Evolutionary conservation across 2,888 invertebrate genomes (phyloP).

Genomic region (Eupithecia dodoneata): DNA sequence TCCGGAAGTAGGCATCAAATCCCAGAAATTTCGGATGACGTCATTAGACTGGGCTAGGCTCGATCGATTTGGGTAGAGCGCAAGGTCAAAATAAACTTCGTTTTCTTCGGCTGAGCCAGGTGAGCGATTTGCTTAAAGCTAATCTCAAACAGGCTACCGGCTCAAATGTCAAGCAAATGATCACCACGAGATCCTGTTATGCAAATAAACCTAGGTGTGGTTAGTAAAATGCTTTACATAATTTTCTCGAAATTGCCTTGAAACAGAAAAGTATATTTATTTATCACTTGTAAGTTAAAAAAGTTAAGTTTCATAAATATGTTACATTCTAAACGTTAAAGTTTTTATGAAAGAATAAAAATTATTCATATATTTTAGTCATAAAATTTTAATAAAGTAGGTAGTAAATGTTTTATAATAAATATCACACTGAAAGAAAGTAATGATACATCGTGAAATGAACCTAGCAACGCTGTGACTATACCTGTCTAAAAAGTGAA

Average conservation of each 20-base stretch:
- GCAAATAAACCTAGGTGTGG: conserved; percentile 53
- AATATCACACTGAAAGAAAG: neutral
- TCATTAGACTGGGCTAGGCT: neutral
- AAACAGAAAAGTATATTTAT: conserved; percentile 4
- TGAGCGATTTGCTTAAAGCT: neutral
- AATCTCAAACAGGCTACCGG: conserved; percentile 18
- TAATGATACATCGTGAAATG: neutral
- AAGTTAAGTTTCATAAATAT: neutral
- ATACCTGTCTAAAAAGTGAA: conserved; percentile 13
- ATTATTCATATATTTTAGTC: neutral
- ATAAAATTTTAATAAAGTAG: no score
- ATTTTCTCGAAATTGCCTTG: conserved; percentile 46
- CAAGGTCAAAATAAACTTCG: neutral
- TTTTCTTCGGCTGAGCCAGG: neutral
- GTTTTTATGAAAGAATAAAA: neutral
- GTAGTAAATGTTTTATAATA: neutral
- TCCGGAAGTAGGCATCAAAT: neutral
- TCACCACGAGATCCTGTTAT: conserved; percentile 56
- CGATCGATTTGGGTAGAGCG: neutral
- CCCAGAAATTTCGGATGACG: neutral
- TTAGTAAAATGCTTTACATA: conserved; percentile 49
- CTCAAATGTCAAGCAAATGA: conserved; percentile 55
- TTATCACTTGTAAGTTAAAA: neutral
- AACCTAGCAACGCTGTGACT: neutral
- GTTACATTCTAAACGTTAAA: neutral